Percentiles rank a stretch among this genome's conserved stretches.
Evolutionary conservation across 2,113 vertebrate species (phyloP).

Genomic region (Percopsis transmontana): DNA sequence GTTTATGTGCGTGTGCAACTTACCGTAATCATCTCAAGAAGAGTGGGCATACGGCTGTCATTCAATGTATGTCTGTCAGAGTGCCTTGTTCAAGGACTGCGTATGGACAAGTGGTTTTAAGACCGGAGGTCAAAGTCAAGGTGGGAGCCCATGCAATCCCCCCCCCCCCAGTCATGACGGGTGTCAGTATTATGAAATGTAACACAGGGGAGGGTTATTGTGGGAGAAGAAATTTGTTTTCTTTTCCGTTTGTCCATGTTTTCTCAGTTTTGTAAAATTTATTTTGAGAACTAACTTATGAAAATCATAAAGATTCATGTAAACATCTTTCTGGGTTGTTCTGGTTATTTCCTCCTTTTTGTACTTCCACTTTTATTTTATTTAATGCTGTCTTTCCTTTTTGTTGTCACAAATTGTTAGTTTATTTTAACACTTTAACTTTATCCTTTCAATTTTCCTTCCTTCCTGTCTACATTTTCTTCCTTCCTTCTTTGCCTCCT

Average conservation of each 20-base stretch:
- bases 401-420: too few species aligned
- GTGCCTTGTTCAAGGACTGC: conserved; percentile 18
- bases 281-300: conserved; percentile 71
- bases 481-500: background rate
- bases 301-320: conserved; percentile 60
- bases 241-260: conserved; percentile 45
- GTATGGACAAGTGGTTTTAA: background rate
- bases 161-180: background rate
- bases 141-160: background rate
- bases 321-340: conserved; percentile 28
- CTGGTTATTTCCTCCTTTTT: conserved; percentile 3
- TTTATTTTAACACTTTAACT: conserved; percentile 9
- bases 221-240: conserved; percentile 26
- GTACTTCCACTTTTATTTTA: background rate
- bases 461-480: background rate
- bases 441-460: background rate
- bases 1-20: conserved; percentile 1
- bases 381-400: background rate
- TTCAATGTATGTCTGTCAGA: conserved; percentile 14
- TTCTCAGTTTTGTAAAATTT: conserved; percentile 62
- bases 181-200: conserved; percentile 31
- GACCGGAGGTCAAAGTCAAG: conserved; percentile 7
- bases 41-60: background rate
- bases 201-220: conserved; percentile 18
- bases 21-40: conserved; percentile 34